These are phyloP conservation scores for Hippocampus mohnikei DNA, from an alignment of 2,113 vertebrate species.

Conservation along the genomic window DNA sequence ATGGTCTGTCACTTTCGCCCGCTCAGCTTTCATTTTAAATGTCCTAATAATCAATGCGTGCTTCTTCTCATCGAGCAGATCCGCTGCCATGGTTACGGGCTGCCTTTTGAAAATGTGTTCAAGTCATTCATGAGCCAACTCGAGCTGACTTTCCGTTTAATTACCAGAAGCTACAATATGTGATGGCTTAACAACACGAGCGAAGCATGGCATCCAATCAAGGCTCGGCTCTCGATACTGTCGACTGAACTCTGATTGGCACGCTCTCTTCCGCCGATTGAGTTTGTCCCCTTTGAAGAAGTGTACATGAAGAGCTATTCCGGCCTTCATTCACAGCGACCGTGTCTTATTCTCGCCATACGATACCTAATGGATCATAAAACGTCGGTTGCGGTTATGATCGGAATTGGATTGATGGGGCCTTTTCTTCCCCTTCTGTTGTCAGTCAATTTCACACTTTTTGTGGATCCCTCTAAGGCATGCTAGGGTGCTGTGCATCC, in stretches of 20 bases:
- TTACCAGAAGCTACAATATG: constrained; percentile 9
- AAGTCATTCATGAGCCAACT: constrained; percentile 1
- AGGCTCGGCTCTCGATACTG: constrained; percentile 5
- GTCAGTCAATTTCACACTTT: constrained; percentile 18
- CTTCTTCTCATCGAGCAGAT: constrained; percentile 12
- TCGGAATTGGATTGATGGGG: constrained; percentile 32
- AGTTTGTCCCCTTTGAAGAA: constrained; percentile 16
- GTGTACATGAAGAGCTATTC: constrained; percentile 25
- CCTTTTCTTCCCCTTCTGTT: constrained; percentile 19
- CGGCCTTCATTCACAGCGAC: constrained; percentile 14
- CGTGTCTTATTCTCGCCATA: constrained; percentile 27
- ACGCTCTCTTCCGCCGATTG: constrained; percentile 5
- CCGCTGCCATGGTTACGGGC: constrained; percentile 38
- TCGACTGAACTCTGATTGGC: constrained; percentile 47
- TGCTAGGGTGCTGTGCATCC: constrained; percentile 2
- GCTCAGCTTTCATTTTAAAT: constrained; percentile 4
- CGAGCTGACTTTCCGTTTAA: background rate
- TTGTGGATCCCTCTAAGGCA: constrained; percentile 15
- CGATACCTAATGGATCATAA: constrained; percentile 37
- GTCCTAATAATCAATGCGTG: background rate
- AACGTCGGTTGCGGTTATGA: constrained; percentile 36
- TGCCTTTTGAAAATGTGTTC: constrained; percentile 17
- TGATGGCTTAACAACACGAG: constrained; percentile 23
- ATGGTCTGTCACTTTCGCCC: background rate
- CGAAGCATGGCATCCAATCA: constrained; percentile 29